Conservation (phyloP, 2,797 vertebrate genomes). For the Poeciliopsis presidionis region DNA sequence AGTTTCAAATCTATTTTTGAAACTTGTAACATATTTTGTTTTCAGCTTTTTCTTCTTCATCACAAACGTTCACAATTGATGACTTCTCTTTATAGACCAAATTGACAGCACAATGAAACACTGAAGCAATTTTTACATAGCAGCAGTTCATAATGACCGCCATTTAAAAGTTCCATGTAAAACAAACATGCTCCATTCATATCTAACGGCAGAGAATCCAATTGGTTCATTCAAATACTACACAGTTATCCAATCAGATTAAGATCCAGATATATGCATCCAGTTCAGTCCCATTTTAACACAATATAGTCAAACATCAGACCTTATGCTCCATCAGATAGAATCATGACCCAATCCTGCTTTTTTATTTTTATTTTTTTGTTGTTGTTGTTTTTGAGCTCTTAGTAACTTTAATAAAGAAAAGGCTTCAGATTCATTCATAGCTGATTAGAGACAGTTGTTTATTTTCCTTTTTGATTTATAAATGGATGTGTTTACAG, state of each 20-base stretch:
- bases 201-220: background rate
- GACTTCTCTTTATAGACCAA: background rate
- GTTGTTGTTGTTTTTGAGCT: background rate
- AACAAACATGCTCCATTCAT: background rate
- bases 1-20: constrained; percentile 6
- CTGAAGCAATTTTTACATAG: background rate
- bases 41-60: constrained; percentile 15
- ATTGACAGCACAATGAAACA: background rate
- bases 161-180: background rate
- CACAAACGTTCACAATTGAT: constrained; percentile 8
- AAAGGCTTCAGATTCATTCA: background rate
- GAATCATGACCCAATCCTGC: background rate
- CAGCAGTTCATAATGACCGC: background rate
- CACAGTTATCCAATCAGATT: background rate
- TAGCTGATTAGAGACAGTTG: background rate
- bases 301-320: background rate
- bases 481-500: background rate
- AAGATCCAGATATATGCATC: background rate
- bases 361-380: background rate
- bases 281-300: background rate
- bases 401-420: background rate
- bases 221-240: background rate
- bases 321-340: background rate
- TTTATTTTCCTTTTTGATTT: background rate
- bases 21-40: constrained; percentile 16